Percentiles rank a stretch among this genome's conserved stretches.
phyloP scores from a whole-genome alignment of 23 tunicate genomes.

The Trididemnum nubilum region DNA sequence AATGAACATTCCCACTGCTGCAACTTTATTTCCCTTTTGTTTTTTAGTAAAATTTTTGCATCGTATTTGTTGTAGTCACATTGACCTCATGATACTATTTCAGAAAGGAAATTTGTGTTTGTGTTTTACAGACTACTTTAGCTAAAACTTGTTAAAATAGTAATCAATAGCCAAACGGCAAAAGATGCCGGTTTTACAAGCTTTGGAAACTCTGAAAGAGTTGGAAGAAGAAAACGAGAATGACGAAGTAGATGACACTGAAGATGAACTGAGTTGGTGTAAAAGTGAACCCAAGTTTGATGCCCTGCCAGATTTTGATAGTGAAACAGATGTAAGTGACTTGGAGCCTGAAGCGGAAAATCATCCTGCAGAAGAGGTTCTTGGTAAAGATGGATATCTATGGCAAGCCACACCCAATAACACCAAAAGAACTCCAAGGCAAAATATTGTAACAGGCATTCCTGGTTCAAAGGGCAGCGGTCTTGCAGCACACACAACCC shows the following conservation, averaged over 20 bases:
- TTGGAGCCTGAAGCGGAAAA: constrained; percentile 17
- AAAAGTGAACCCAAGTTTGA: constrained; percentile 25
- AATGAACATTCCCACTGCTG: constrained; percentile 5
- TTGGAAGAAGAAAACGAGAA: neutral
- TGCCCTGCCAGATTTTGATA: neutral
- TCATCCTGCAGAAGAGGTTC: constrained; percentile 5
- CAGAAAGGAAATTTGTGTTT: constrained; percentile 1
- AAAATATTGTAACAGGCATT: constrained; percentile 21
- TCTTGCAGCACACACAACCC: constrained; percentile 12
- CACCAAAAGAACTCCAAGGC: constrained; percentile 26
- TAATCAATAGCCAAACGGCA: constrained; percentile 6
- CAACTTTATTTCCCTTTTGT: constrained; percentile 14
- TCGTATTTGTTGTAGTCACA: neutral
- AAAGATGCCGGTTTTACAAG: neutral
- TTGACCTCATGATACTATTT: constrained; percentile 27
- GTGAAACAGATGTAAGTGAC: constrained; percentile 25
- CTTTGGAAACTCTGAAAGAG: neutral
- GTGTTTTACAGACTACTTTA: constrained; percentile 6
- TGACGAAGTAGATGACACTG: constrained; percentile 15
- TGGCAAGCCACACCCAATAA: constrained; percentile 10
- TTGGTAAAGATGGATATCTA: constrained; percentile 19
- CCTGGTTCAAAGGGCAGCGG: constrained; percentile 12
- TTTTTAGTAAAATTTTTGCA: neutral
- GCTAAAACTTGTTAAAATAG: neutral
- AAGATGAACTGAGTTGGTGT: constrained; percentile 28